Evolutionary conservation across 2,888 invertebrate species (phyloP).

Genomic region (Drosophila peninsularis): DNA sequence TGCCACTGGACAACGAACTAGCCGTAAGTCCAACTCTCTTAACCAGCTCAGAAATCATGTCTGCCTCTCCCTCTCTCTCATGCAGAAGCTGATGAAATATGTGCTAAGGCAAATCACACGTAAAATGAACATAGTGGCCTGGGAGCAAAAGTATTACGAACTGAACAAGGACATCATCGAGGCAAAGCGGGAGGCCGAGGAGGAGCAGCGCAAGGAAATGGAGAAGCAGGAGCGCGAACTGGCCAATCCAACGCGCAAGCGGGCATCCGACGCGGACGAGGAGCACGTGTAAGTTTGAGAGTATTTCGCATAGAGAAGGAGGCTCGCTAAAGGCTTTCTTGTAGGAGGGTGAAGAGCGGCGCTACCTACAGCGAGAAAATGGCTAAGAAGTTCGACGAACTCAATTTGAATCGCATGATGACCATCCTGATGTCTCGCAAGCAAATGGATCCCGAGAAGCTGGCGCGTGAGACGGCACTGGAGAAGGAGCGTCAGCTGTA

Average conservation of each 20-base stretch:
- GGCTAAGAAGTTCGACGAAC: constrained; percentile 86
- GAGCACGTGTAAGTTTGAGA: constrained; percentile 36
- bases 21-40: constrained; percentile 68
- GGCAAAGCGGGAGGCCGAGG: constrained; percentile 82
- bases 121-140: constrained; percentile 83
- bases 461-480: constrained; percentile 87
- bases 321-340: background rate
- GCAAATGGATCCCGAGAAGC: constrained; percentile 82
- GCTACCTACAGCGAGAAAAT: constrained; percentile 75
- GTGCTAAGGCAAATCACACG: constrained; percentile 85
- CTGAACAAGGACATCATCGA: constrained; percentile 83
- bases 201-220: constrained; percentile 86
- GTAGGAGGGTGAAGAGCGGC: background rate
- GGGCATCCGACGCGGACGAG: constrained; percentile 64
- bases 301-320: too few species aligned
- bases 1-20: constrained; percentile 84
- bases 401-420: constrained; percentile 88
- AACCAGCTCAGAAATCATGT: background rate
- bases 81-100: constrained; percentile 84
- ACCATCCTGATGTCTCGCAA: constrained; percentile 83
- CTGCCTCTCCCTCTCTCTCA: background rate
- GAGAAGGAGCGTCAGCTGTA: constrained; percentile 88
- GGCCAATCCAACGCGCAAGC: constrained; percentile 54
- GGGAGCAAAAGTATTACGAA: constrained; percentile 88
- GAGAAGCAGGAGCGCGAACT: constrained; percentile 82